Evolutionary conservation across 2,888 invertebrate genomes (phyloP).

Genomic region (Metopia argyrocephala): DNA sequence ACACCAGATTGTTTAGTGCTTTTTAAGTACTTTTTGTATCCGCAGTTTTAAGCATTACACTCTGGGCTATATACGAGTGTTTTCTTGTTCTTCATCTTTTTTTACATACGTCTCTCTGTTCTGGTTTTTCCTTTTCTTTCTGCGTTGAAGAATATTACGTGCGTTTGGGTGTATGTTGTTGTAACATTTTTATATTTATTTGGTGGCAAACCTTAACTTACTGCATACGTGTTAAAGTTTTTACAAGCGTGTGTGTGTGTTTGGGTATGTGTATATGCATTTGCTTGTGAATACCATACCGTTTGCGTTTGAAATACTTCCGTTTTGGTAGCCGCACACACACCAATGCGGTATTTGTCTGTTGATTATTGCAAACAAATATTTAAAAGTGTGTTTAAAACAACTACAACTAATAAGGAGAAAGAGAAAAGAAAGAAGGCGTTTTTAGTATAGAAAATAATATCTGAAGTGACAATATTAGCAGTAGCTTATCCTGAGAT

Average conservation of each 20-base stretch:
- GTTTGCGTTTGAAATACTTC: slow-evolving; percentile 56
- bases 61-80: slow-evolving; percentile 43
- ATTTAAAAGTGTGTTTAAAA: not conserved
- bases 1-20: slow-evolving; percentile 61
- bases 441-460: not conserved
- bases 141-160: not conserved
- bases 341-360: slow-evolving; percentile 47
- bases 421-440: too few relatives aligned
- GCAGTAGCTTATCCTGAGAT: slow-evolving; percentile 45
- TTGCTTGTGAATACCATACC: slow-evolving; percentile 14
- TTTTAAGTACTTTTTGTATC: slow-evolving; percentile 57
- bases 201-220: slow-evolving; percentile 9
- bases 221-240: not conserved
- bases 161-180: not conserved
- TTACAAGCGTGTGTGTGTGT: too few relatives aligned
- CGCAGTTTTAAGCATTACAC: slow-evolving; percentile 52
- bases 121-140: not conserved
- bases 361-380: not conserved
- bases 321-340: slow-evolving; percentile 54
- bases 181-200: slow-evolving; percentile 1
- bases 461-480: not conserved
- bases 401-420: not conserved
- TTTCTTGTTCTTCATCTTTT: not conserved
- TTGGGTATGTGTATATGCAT: not conserved
- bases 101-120: not conserved